Conservation (phyloP, 2,113 vertebrate genomes). For the Otocyon megalotis region DNA sequence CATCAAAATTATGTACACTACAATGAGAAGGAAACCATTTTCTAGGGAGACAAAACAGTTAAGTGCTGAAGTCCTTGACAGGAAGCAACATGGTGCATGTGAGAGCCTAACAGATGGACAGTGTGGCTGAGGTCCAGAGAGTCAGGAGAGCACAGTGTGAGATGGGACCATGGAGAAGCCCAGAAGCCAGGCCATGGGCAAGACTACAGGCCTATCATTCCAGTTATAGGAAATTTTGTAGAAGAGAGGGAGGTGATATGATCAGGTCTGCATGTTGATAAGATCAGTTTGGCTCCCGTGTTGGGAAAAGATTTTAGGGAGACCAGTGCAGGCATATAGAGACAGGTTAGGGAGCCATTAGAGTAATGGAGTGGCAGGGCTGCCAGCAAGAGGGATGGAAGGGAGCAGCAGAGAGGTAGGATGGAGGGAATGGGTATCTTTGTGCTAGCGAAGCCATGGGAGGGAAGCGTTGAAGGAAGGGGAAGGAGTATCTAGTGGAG, state of each 20-base stretch:
- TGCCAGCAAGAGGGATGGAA: not conserved
- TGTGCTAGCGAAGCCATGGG: not conserved
- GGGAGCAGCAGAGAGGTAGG: not conserved
- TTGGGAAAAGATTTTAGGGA: not conserved
- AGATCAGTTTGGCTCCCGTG: not conserved
- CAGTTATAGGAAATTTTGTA: not conserved
- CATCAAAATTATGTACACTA: not conserved
- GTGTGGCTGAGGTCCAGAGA: not conserved
- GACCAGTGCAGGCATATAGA: too few species aligned
- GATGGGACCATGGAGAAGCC: not conserved
- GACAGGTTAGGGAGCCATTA: not conserved
- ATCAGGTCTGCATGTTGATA: not conserved
- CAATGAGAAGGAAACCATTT: not conserved
- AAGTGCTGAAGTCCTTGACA: not conserved
- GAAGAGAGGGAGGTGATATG: not conserved
- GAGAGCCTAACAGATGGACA: not conserved
- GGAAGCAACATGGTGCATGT: not conserved
- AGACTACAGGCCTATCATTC: not conserved
- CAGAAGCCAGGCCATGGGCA: not conserved
- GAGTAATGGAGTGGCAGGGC: not conserved
- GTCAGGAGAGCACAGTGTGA: rapidly evolving
- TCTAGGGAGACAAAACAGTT: not conserved
- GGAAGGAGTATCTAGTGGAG: rapidly evolving
- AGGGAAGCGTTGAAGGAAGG: not conserved
- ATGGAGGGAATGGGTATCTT: rapidly evolving